A percentile compares a stretch with the other conserved stretches of the same genome.
phyloP scores from a whole-genome alignment of 37 sponge, comb jelly and placozoan genomes.

The Ephydatia muelleri region DNA sequence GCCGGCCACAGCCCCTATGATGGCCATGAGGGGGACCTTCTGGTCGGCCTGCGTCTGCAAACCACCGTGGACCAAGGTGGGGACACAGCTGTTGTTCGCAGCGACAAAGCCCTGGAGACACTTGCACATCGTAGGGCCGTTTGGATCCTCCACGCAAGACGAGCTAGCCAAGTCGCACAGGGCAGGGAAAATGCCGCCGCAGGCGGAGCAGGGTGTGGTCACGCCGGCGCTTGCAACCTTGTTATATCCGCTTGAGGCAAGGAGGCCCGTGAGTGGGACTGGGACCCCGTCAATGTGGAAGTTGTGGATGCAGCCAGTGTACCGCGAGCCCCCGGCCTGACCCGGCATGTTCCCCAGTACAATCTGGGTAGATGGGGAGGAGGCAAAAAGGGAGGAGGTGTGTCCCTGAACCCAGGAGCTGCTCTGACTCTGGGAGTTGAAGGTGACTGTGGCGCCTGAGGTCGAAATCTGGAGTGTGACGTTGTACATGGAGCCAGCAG shows the following conservation, averaged over 20 bases:
- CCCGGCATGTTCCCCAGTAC: conserved; percentile 20
- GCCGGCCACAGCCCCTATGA: neutral
- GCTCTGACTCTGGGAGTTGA: neutral
- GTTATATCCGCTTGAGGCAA: neutral
- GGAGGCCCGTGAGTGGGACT: conserved; percentile 54
- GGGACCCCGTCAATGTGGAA: conserved; percentile 30
- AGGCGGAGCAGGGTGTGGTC: neutral
- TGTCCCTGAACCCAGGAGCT: neutral
- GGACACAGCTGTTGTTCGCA: conserved; percentile 2
- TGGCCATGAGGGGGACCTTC: neutral
- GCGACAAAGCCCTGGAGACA: neutral
- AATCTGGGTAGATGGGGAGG: conserved; percentile 15
- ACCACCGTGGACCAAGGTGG: neutral
- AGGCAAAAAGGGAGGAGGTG: conserved; percentile 11
- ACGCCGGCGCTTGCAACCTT: neutral
- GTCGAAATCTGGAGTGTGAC: conserved; percentile 13
- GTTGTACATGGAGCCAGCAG: conserved; percentile 5
- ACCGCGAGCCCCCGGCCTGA: neutral
- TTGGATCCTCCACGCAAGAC: neutral
- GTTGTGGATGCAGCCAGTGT: conserved; percentile 46
- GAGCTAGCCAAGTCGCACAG: conserved; percentile 24
- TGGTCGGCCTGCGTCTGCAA: neutral
- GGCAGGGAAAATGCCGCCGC: conserved; percentile 10
- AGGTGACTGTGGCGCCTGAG: neutral
- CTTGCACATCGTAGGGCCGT: conserved; percentile 5